These are phyloP conservation scores for Trichonephila clavipes DNA, from an alignment of 1,140 invertebrate species.

Conservation along the genomic window DNA sequence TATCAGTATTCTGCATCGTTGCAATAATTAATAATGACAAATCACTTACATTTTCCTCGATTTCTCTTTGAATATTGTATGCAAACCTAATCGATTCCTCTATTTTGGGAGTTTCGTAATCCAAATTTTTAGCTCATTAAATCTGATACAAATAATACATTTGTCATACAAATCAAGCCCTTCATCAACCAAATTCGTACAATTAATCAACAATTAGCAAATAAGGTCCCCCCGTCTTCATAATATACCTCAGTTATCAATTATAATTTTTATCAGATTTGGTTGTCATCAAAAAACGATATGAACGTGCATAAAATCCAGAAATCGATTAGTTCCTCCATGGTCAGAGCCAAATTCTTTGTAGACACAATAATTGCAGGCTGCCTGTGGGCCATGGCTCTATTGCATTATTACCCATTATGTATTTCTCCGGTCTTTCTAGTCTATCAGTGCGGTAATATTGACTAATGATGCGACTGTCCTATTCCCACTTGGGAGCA, in stretches of 20 bases:
- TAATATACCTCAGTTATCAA: background rate
- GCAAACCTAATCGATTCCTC: background rate
- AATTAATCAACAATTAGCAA: background rate
- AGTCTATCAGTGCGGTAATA: slow-evolving; percentile 9
- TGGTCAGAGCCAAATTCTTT: background rate
- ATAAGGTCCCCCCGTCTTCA: background rate
- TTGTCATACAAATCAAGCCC: background rate
- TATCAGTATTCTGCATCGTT: background rate
- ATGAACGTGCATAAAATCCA: slow-evolving; percentile 17
- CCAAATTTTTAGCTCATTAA: background rate
- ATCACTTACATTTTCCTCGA: background rate
- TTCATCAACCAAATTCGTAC: background rate
- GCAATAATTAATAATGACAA: background rate
- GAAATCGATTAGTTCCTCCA: slow-evolving; percentile 21
- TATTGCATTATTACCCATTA: slow-evolving; percentile 54
- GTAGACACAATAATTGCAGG: slow-evolving; percentile 36
- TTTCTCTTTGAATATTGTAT: background rate
- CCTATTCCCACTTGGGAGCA: slow-evolving; percentile 56
- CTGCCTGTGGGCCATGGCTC: background rate
- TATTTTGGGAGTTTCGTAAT: background rate
- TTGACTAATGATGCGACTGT: slow-evolving; percentile 59
- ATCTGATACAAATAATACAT: background rate
- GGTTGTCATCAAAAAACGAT: background rate
- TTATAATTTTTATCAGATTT: background rate
- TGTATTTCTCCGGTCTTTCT: background rate